Base-by-base conservation (phyloP, 2,113 vertebrate species). In the Microcebus ravelobensis region DNA sequence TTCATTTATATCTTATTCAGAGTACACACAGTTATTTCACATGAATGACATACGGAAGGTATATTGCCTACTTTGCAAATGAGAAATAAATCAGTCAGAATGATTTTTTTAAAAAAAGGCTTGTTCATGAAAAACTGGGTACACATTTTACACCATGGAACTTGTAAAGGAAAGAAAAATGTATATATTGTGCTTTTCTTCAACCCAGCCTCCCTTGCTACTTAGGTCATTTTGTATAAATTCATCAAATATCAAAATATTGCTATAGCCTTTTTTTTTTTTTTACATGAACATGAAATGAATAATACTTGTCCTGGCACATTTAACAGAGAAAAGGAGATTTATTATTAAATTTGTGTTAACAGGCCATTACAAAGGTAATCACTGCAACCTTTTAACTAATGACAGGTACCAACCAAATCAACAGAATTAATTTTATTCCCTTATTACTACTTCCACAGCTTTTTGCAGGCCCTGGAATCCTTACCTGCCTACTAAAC, bases 1-100 rank as follows among this genome's bases (percentile, higher is more conserved):
- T 95, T 91, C 68, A 91, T 91, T 83, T 97, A 25, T 42, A 86
- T 95, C 81, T 95, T 76, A 86, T 84, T 96, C 86, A 77, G 42
- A 67, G 18, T 17, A 77, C 59, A 92, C 20, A n/a, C 6, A 82
- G 59, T 65, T 91, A 86, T 55, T 87, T 70, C 83, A 87, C 29
- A 81, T n/a, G 21, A 89, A 87, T 96, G 80, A 71, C 52, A 93
- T 31, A 48, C 68, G 90, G 96, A 90, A 70, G 50, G 61, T 20
- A 63, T 0, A 0, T 0, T 12, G 76, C 50, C 39, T 0, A 14
- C 84, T 87, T 96, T 68, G 84, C 82, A 79, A 81, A 97, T 93
- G 23, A 4, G 81, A 95, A 15, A n/a, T n/a, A 68, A 63, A 73
- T 90, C 6, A 83, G 39, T 48, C n/a, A 68, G 34, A n/a, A 42